Conservation (phyloP, 2,113 vertebrate species). For the Willisornis vidua region DNA sequence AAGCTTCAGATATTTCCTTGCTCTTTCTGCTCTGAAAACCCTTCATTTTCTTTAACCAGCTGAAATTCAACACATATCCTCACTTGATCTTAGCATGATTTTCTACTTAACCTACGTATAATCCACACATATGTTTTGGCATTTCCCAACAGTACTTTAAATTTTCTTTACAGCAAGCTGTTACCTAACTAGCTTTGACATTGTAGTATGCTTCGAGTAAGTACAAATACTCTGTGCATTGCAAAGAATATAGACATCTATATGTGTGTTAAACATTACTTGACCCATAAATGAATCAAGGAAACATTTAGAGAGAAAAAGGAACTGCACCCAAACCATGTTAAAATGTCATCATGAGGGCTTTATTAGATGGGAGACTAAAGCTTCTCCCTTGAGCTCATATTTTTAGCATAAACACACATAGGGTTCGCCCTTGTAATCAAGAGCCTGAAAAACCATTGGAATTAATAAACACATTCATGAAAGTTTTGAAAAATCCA, state of each 20-base stretch:
- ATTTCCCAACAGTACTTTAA: not conserved
- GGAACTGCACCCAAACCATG: rapidly evolving
- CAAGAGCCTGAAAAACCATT: not conserved
- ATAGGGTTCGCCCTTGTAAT: not conserved
- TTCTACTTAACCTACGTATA: not conserved
- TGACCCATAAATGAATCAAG: not conserved
- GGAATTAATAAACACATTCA: not conserved
- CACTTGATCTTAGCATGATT: not conserved
- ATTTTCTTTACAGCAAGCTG: not conserved
- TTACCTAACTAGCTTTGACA: not conserved
- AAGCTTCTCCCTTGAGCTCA: not conserved
- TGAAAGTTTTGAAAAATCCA: not conserved
- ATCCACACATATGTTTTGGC: not conserved
- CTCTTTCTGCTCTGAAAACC: not conserved
- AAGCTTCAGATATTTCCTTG: not conserved
- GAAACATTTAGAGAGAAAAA: not conserved
- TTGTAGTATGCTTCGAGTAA: not conserved
- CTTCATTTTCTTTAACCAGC: not conserved
- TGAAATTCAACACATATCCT: not conserved
- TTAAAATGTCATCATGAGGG: not conserved
- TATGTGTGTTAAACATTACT: rapidly evolving
- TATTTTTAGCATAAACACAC: not conserved
- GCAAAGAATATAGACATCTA: not conserved
- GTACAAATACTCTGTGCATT: not conserved
- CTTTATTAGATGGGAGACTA: not conserved